Evolutionary conservation across 2,888 invertebrate genomes (phyloP).

Genomic region (Diadromus collaris): DNA sequence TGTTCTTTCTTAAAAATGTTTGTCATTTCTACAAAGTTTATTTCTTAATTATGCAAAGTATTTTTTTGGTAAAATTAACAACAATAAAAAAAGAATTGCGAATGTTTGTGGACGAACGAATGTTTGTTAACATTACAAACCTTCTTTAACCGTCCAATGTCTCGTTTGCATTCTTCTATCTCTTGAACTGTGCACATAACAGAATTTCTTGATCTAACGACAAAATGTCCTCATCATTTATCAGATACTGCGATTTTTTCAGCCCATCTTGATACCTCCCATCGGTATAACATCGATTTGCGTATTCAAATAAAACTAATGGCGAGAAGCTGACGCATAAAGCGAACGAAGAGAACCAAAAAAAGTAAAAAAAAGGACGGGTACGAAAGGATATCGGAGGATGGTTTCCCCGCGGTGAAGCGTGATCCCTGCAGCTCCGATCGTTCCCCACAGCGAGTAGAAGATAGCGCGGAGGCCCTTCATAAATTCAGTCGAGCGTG

Average conservation of each 20-base stretch:
- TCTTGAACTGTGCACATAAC: neutral
- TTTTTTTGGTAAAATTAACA: too few relatives aligned
- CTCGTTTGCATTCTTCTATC: neutral
- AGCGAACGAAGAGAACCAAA: slow-evolving; percentile 14
- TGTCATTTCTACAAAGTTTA: too few relatives aligned
- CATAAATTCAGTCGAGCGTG: slow-evolving; percentile 54
- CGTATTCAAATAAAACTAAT: slow-evolving; percentile 6
- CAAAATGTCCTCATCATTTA: neutral
- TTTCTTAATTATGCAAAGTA: too few relatives aligned
- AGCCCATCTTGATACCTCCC: neutral
- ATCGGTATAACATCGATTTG: neutral
- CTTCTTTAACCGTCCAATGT: too few relatives aligned
- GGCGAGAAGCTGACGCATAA: slow-evolving; percentile 21
- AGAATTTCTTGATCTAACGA: neutral
- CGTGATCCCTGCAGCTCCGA: slow-evolving; percentile 17
- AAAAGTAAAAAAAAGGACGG: slow-evolving; percentile 8
- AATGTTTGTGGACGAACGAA: too few relatives aligned
- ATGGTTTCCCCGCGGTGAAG: neutral
- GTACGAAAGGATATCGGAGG: slow-evolving; percentile 16
- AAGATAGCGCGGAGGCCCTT: slow-evolving; percentile 17
- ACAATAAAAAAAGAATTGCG: too few relatives aligned
- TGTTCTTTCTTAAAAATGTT: too few relatives aligned
- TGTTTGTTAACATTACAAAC: too few relatives aligned
- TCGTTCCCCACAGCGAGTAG: slow-evolving; percentile 20
- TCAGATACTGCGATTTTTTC: neutral